A percentile compares a stretch with the other conserved stretches of the same genome.
Conservation (phyloP, 2,797 vertebrate species). For the Oreochromis mossambicus region DNA sequence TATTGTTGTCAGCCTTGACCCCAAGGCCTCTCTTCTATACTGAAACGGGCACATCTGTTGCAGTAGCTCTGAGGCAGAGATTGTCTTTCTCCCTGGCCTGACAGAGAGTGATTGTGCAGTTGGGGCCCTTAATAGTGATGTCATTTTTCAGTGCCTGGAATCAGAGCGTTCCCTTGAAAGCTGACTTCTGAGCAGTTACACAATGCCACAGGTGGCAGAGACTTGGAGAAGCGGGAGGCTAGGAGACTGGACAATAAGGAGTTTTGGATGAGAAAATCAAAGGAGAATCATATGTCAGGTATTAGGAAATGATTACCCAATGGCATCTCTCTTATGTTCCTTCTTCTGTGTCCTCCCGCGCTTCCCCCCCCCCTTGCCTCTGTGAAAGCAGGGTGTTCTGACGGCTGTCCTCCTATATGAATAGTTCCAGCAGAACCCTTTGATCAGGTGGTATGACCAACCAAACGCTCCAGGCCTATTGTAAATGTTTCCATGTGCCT, state of each 20-base stretch:
- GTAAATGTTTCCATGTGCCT: conserved; percentile 71
- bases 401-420: conserved; percentile 38
- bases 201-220: conserved; percentile 73
- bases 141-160: conserved; percentile 62
- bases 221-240: not conserved
- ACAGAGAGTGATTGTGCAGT: conserved; percentile 69
- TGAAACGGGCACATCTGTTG: conserved; percentile 70
- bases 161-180: conserved; percentile 41
- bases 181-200: conserved; percentile 61
- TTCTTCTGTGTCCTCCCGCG: not conserved
- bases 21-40: conserved; percentile 50
- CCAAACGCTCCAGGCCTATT: conserved; percentile 45
- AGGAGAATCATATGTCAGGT: conserved; percentile 63
- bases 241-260: not conserved
- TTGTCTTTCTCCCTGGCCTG: conserved; percentile 62
- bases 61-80: conserved; percentile 66
- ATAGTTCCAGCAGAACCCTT: conserved; percentile 45
- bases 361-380: not conserved
- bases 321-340: conserved; percentile 8
- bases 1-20: conserved; percentile 74
- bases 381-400: not conserved
- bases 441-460: conserved; percentile 66
- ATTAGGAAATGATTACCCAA: conserved; percentile 66
- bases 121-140: conserved; percentile 56
- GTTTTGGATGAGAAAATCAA: conserved; percentile 42